Evolutionary conservation across 2,113 vertebrate genomes (phyloP), one percentile per base, ranked within the genome.

Genomic region (Pelodiscus sinensis): DNA sequence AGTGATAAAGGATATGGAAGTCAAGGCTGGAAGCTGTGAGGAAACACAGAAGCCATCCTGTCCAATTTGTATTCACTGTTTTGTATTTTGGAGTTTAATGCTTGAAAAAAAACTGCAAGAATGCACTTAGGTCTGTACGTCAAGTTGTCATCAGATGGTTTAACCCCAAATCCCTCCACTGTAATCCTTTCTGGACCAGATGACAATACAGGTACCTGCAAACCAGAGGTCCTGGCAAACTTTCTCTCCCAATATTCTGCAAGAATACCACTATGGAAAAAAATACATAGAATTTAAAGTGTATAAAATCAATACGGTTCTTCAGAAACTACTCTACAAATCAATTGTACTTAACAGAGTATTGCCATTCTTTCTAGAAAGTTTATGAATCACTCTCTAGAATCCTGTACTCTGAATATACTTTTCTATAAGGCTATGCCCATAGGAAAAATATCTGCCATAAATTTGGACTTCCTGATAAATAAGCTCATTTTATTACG

Each of bases 41-140:
- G 54, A 90, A 86, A 90, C 92, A 90, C 73, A 89, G 90, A 92
- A 68, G n/a, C 56, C 58, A 62, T 13, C 22, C 68, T 84, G 51
- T 78, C 81, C 86, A 52, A 77, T 62, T 71, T 82, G 52, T 90
- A 82, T 57, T 82, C 90, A 84, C 89, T 88, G 25, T 2, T 71
- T 35, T 71, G 31, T 8, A 71, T 71, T 89, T 80, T 60, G 92
- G 60, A 90, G 52, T 35, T 31, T 85, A 2, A 35, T 82, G 84
- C 71, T 96, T 54, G 21, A 60, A 86, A 91, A 91, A 58, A 50
- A 58, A 50, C 56, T 78, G 82, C 84, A 71, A 77, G 35, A 93
- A 93, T 81, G 73, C 52, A 92, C 58, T 86, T 56, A 35, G 52
- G 90, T 80, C 84, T 71, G 82, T 82, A 80, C 78, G 83, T 68